Base-by-base conservation (phyloP, 2,888 invertebrate species). In the Trissolcus japonicus region DNA sequence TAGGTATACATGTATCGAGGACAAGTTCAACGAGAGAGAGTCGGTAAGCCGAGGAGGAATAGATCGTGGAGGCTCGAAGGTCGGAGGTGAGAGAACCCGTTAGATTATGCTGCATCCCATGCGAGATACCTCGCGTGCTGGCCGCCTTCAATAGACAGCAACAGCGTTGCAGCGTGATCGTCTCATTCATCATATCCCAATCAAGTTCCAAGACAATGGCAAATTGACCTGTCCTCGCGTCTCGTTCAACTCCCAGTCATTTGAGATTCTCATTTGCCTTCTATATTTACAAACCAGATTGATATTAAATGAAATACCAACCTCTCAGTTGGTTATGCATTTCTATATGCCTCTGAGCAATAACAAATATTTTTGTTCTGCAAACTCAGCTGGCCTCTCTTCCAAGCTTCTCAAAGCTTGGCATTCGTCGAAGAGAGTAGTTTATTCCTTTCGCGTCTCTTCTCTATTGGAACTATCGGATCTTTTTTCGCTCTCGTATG, bases 71-170 rank as follows among this genome's bases (percentile, higher is more conserved):
- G 59, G 65, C 71, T 50, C 76, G 75, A 65, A 72, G 78, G 78
- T 78, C 78, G 71, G 61, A 78, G 78, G 78, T 79, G 68, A 76
- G 65, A 79, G 71, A 79, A 79, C 74, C 78, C 78, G 78, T 78
- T 78, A 78, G 74, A 63, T 65, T 63, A 41, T 60, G 53, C 51
- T 75, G 54, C 67, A 46, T 63, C 61, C 76, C 41, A 35, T 41
- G 63, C 63, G 50, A 43, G 55, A 43, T 56, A 21, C 68, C 67
- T 76, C 16, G 48, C 62, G 72, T 48, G 59, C 25, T 62, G 40
- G 48, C 59, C 48, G 65, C 29, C 56, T 61, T 54, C 55, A 43
- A 17, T n/a, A 16, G 13, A 55, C 60, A 48, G 17, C 60, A 29
- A 57, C 35, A 61, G 63, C 55, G 48, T 19, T 21, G 48, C 51